A percentile compares a stretch with the other conserved stretches of the same genome.
These are phyloP conservation scores for Pitta sordida DNA, from an alignment of 2,113 vertebrate species.

Conservation along the genomic window DNA sequence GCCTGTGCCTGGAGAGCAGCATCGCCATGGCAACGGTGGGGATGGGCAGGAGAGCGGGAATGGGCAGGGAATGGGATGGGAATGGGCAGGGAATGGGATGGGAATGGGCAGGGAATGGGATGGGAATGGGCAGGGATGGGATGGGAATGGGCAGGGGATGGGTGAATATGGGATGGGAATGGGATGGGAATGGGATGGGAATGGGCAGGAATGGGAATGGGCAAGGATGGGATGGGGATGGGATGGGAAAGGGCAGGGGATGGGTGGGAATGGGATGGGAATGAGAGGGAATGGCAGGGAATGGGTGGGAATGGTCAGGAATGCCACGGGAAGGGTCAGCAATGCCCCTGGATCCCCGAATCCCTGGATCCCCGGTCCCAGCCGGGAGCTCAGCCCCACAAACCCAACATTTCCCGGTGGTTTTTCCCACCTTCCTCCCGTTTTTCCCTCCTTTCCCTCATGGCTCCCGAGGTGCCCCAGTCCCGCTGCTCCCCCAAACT, in stretches of 20 bases:
- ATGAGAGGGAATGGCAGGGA: neutral
- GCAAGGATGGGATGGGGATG: neutral
- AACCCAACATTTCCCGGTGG: rapidly evolving
- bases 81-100: neutral
- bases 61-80: neutral
- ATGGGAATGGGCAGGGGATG: too few relatives aligned
- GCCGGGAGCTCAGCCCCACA: rapidly evolving
- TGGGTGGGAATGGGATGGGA: neutral
- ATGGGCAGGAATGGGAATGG: neutral
- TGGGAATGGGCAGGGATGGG: neutral
- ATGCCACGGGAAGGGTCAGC: too few relatives aligned
- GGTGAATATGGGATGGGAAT: too few relatives aligned
- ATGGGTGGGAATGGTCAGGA: neutral
- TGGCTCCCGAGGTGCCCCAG: too few relatives aligned
- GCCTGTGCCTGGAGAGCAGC: neutral
- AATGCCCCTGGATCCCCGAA: neutral
- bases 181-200: too few relatives aligned
- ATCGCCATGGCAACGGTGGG: constrained; percentile 2
- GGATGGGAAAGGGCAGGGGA: neutral
- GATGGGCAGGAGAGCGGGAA: neutral
- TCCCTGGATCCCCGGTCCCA: too few relatives aligned
- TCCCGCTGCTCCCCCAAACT: neutral
- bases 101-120: neutral
- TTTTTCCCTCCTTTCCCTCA: too few relatives aligned
- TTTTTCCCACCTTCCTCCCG: neutral